These are phyloP conservation scores for Nesoenas mayeri DNA, from an alignment of 2,113 vertebrate species.

Conservation along the genomic window DNA sequence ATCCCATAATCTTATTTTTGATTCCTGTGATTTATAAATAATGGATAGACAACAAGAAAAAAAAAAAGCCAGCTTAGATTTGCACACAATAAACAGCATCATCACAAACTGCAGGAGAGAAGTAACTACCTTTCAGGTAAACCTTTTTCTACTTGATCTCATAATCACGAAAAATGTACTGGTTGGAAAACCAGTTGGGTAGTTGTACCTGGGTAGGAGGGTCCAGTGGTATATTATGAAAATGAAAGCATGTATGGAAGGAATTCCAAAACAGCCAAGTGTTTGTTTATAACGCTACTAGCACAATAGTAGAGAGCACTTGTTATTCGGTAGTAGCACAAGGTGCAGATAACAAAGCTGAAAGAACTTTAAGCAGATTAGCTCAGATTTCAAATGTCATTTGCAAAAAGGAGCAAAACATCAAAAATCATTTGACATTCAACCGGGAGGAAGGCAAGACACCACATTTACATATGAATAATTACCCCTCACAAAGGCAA, in stretches of 20 bases:
- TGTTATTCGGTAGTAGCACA: not conserved
- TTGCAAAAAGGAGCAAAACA: not conserved
- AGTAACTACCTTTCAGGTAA: not conserved
- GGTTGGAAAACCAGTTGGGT: not conserved
- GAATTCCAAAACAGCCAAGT: not conserved
- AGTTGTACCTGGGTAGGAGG: not conserved
- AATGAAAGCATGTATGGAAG: fast-evolving
- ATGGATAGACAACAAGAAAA: not conserved
- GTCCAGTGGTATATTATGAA: not conserved
- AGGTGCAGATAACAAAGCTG: not conserved
- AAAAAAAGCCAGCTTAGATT: not conserved
- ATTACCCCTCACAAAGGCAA: not conserved
- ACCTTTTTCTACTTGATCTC: not conserved
- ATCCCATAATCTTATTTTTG: not conserved
- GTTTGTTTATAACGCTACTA: not conserved
- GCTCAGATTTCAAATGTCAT: not conserved
- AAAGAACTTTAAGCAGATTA: not conserved
- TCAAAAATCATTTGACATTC: not conserved
- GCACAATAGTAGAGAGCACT: fast-evolving
- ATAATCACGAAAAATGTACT: not conserved
- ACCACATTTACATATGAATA: not conserved
- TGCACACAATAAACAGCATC: not conserved
- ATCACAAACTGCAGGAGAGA: not conserved
- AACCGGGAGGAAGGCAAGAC: not conserved
- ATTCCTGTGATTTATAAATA: not conserved